Evolutionary conservation across 2,888 invertebrate genomes (phyloP).

Genomic region (Polydrusus cervinus): DNA sequence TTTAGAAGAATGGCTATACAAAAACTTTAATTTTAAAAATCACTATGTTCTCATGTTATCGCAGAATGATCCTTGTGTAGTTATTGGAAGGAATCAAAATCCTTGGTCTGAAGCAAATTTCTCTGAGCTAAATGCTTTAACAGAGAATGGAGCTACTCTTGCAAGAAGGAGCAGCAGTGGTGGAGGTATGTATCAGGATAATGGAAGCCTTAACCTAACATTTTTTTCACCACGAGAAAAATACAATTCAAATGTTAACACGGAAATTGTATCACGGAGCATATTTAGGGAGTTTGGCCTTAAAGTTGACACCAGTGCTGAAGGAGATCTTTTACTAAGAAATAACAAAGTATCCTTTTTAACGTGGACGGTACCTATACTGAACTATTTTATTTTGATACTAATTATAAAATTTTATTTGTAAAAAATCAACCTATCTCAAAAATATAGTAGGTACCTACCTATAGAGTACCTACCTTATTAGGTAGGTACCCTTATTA

Average conservation of each 20-base stretch:
- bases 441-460: too few species aligned
- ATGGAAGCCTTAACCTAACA: conserved; percentile 93
- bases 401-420: too few species aligned
- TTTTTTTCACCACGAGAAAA: conserved; percentile 88
- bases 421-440: too few species aligned
- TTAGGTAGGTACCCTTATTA: too few species aligned
- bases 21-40: conserved; percentile 86
- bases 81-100: conserved; percentile 97
- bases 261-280: conserved; percentile 87
- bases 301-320: conserved; percentile 83
- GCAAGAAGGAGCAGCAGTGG: conserved; percentile 96
- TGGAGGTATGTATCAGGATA: conserved; percentile 97
- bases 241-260: conserved; percentile 84
- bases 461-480: too few species aligned
- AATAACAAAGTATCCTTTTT: conserved; percentile 81
- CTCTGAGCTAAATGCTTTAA: conserved; percentile 73
- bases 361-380: neutral
- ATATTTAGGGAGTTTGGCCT: conserved; percentile 88
- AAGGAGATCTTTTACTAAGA: conserved; percentile 92
- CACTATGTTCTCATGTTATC: conserved; percentile 92
- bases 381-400: neutral
- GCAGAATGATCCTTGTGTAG: conserved; percentile 95
- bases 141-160: conserved; percentile 80
- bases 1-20: conserved; percentile 96
- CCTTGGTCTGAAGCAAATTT: conserved; percentile 95